Evolutionary conservation across 2,113 vertebrate genomes (phyloP).

Genomic region (Eulacestoma nigropectus): DNA sequence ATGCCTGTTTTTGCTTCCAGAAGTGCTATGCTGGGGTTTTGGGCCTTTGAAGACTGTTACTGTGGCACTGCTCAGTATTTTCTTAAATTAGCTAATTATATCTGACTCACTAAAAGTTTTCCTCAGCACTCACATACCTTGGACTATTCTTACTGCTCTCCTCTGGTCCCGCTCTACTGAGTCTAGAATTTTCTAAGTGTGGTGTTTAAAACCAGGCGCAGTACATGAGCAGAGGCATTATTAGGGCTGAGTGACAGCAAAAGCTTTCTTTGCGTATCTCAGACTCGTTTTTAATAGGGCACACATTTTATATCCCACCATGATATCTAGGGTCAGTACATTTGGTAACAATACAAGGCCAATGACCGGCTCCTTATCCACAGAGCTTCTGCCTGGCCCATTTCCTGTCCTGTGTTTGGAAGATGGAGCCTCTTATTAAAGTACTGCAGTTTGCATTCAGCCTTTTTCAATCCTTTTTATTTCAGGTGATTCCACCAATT

Average conservation of each 20-base stretch:
- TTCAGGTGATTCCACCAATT: background rate
- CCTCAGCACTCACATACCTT: background rate
- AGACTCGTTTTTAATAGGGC: background rate
- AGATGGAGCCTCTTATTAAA: rapidly evolving
- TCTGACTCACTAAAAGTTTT: background rate
- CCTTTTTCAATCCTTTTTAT: background rate
- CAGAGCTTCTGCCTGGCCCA: background rate
- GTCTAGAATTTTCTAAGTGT: background rate
- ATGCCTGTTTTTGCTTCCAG: background rate
- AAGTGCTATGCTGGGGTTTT: background rate
- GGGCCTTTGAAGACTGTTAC: background rate
- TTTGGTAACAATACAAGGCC: background rate
- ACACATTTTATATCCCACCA: background rate
- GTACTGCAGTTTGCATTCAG: background rate
- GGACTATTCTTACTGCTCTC: background rate
- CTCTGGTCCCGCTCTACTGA: background rate
- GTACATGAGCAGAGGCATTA: background rate
- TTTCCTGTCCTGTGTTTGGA: too few relatives aligned
- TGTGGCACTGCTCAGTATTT: background rate
- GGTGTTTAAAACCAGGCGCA: background rate
- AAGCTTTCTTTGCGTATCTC: background rate
- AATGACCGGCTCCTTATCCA: rapidly evolving
- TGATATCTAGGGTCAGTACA: background rate
- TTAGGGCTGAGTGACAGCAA: background rate
- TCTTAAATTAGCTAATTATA: background rate